Evolutionary conservation across 2,797 vertebrate species (phyloP), one percentile per base, ranked within the genome.

Genomic region (Notolepis coatsorum): DNA sequence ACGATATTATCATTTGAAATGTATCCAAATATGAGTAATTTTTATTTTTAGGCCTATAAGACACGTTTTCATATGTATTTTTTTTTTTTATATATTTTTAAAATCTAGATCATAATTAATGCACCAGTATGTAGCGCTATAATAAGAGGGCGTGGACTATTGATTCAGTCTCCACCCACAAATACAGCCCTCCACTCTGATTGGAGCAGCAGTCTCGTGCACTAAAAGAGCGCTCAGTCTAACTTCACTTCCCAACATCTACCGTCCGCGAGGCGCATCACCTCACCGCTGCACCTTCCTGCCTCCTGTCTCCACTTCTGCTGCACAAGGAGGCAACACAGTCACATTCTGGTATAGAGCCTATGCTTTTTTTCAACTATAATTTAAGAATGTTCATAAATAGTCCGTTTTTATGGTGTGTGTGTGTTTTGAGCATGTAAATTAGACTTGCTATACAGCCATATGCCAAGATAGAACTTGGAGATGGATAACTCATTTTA

Each of bases 161-260:
- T 27, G 41, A 7, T 0, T 37, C 42, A 38, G 71, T 45, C 4
- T 18, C 73, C 90, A 84, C 91, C 93, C 89, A 86, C 88, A 42
- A 28, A 18, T 65, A 63, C 54, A 56, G 48, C 65, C 80, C 66
- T 25, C 64, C 72, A 9, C 71, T 71, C 64, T 81, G 75, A 81
- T 52, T 79, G 61, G 86, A 81, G 72, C 55, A 50, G 47, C 48
- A 27, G 78, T 54, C 73, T 68, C 69, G 45, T 71, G 81, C n/a
- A 37, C 67, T 13, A 72, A 85, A 85, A 83, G 79, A 81, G 88
- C 88, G 88, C 85, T 83, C 62, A 77, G 66, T 84, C 62, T 81
- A 73, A 90, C 28, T 64, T 39, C 62, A 60, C 48, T 25, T 59
- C 24, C 18, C 80, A 59, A 18, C 62, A 54, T 61, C 59, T 12